Conservation (phyloP, 2,113 vertebrate species). For the Scalopus aquaticus region DNA sequence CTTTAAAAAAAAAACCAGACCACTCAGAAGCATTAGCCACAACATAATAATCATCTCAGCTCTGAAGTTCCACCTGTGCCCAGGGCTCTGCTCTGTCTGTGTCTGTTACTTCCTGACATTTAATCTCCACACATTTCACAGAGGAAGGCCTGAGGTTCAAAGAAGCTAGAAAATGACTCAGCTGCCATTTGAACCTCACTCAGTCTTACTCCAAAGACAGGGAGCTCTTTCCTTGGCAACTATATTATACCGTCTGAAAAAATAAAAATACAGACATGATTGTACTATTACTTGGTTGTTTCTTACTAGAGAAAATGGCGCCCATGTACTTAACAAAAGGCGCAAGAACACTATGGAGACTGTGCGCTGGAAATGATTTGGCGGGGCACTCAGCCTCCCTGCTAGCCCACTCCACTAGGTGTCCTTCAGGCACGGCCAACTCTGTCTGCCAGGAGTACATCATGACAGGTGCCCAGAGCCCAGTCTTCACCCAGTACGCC, state of each 20-base stretch:
- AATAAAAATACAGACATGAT: neutral
- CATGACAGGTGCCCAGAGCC: too few relatives aligned
- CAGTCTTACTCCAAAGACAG: neutral
- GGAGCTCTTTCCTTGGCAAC: neutral
- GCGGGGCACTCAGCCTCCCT: fast-evolving
- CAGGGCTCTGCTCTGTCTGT: fast-evolving
- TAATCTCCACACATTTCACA: neutral
- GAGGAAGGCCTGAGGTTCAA: neutral
- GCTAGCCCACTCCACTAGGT: neutral
- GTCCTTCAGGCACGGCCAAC: neutral
- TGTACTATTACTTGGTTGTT: neutral
- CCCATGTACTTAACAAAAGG: neutral
- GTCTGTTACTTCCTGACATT: neutral
- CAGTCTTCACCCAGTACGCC: too few relatives aligned
- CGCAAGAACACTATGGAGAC: neutral
- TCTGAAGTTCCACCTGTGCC: fast-evolving
- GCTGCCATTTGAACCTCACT: neutral
- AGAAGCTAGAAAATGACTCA: neutral
- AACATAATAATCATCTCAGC: fast-evolving
- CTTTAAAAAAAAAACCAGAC: too few relatives aligned
- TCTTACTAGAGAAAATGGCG: neutral
- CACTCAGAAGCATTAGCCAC: neutral
- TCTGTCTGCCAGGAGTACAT: neutral
- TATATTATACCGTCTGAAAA: neutral
- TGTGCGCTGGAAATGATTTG: neutral